Base-by-base conservation (phyloP, 2,797 vertebrate species). In the Helarctos malayanus region DNA sequence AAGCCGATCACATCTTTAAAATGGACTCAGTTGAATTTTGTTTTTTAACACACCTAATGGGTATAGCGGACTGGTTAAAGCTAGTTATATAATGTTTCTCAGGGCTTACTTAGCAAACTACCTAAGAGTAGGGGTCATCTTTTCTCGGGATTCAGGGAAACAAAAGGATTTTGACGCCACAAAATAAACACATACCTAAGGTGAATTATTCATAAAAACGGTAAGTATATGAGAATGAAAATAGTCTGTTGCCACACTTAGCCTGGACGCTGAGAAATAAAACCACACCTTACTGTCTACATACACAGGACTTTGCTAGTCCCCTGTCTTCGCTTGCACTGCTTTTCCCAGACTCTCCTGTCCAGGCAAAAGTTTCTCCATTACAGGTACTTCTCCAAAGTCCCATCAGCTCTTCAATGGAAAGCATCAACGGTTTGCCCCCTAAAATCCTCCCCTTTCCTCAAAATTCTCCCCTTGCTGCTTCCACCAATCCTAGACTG, bases 131-230 rank as follows among this genome's bases (percentile, higher is more conserved):
- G 27, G 35, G 47, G 23, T 65, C 71, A 32, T 83, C 78, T 83
- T 94, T 90, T 49, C 61, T 92, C 5, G 0, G 19, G 35, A 82
- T 83, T 96, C 38, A 90, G n/a, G 29, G 15, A 94, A 94, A 63
- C 65, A 4, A 49, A 76, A 85, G 38, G 23, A 94, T 73, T 93
- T 97, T 81, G 59, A 89, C 52, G 71, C 19, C 16, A 78, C 63
- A 93, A 94, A 88, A 86, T 83, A 79, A 78, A 80, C 9, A 38
- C 49, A 65, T 89, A 52, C 76, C 14, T 93, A 69, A 95, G 13
- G 71, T 69, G 15, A 95, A 69, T 79, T 86, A 52, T 25, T 76
- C 2, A 52, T 84, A 81, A 63, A 81, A 87, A 80, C 90, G 25
- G 47, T 68, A 59, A 71, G 35, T 61, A 57, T 65, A 21, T 45